phyloP scores from a whole-genome alignment of 2,888 invertebrate species.

The Heliconius charithonia region DNA sequence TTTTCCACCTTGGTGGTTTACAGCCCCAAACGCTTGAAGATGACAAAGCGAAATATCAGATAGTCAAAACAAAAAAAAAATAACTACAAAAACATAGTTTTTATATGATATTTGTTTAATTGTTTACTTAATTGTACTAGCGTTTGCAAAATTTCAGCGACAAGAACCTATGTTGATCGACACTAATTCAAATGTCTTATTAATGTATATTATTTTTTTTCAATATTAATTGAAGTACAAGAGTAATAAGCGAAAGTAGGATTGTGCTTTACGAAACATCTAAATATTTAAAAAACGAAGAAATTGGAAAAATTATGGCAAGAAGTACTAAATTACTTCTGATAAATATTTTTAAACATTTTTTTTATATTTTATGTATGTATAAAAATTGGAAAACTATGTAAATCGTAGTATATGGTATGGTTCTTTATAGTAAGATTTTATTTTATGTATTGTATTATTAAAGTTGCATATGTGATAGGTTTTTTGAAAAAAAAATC shows the following conservation, averaged over 20 bases:
- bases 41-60: too few species aligned
- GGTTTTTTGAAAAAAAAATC: too few species aligned
- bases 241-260: not conserved
- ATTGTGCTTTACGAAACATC: conserved; percentile 9
- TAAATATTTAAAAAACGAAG: not conserved
- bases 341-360: not conserved
- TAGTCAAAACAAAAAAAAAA: too few species aligned
- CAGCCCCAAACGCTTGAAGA: too few species aligned
- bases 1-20: too few species aligned
- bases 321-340: not conserved
- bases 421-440: not conserved
- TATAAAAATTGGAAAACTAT: not conserved
- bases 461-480: too few species aligned
- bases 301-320: conserved; percentile 29
- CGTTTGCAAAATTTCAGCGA: too few species aligned
- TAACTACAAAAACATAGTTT: too few species aligned
- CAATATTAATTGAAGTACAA: not conserved
- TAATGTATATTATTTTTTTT: not conserved
- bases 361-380: not conserved
- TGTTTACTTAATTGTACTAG: too few species aligned
- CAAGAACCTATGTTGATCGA: too few species aligned
- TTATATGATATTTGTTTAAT: too few species aligned
- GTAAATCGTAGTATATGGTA: not conserved
- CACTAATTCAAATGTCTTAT: too few species aligned
- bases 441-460: not conserved